Evolutionary conservation across 2,888 invertebrate species (phyloP).

Genomic region (Thymelicus lineola): DNA sequence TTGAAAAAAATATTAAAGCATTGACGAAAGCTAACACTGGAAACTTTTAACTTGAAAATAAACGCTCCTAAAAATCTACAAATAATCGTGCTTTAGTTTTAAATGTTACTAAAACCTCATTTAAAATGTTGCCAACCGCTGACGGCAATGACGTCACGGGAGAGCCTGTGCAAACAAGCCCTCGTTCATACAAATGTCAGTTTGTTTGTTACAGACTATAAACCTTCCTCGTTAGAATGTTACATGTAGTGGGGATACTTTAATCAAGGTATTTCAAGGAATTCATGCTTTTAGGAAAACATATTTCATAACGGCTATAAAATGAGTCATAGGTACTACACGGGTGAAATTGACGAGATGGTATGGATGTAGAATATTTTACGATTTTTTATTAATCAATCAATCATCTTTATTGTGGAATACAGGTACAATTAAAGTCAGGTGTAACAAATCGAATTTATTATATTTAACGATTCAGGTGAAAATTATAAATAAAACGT

Average conservation of each 20-base stretch:
- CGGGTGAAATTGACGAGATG: background rate
- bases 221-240: slow-evolving; percentile 50
- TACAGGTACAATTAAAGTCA: too few species aligned
- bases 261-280: slow-evolving; percentile 23
- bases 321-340: background rate
- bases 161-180: slow-evolving; percentile 48
- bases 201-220: slow-evolving; percentile 44
- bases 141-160: slow-evolving; percentile 38
- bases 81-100: too few species aligned
- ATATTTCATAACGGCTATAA: background rate
- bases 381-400: too few species aligned
- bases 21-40: background rate
- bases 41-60: too few species aligned
- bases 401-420: too few species aligned
- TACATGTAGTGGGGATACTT: slow-evolving; percentile 22
- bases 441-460: too few species aligned
- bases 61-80: too few species aligned
- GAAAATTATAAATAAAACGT: too few species aligned
- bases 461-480: background rate
- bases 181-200: slow-evolving; percentile 40
- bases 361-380: background rate
- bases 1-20: background rate
- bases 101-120: too few species aligned
- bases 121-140: slow-evolving; percentile 15
- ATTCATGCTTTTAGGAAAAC: background rate